phyloP scores from a whole-genome alignment of 2,888 invertebrate species.

The Apantesis nais region DNA sequence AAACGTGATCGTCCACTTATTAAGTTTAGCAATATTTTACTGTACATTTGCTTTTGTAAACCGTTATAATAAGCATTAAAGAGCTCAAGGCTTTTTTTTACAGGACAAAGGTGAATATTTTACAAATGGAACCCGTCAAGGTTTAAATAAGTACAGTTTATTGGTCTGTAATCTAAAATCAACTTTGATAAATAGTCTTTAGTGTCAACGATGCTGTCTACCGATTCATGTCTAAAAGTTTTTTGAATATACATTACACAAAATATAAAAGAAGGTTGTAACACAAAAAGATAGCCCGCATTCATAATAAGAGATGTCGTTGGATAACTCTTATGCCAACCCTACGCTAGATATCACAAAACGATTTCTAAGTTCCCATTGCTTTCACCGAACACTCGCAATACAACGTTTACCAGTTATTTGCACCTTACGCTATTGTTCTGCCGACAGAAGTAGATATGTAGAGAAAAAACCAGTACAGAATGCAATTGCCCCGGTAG shows the following conservation, averaged over 20 bases:
- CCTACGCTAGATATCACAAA: conserved; percentile 55
- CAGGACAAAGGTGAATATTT: not conserved
- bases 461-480: conserved; percentile 23
- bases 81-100: not conserved
- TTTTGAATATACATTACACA: not conserved
- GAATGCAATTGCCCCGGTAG: conserved; percentile 7
- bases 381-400: conserved; percentile 71
- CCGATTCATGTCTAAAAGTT: not conserved
- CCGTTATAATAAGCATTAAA: conserved; percentile 16
- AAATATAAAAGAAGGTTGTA: not conserved
- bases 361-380: conserved; percentile 73
- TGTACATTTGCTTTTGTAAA: conserved; percentile 16
- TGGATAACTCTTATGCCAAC: conserved; percentile 25
- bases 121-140: not conserved
- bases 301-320: not conserved
- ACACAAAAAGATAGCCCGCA: not conserved
- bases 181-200: too few species aligned
- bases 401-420: conserved; percentile 58
- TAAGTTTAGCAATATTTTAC: conserved; percentile 30
- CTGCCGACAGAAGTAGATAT: conserved; percentile 36
- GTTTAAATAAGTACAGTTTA: not conserved
- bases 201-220: not conserved
- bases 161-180: not conserved
- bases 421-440: conserved; percentile 70
- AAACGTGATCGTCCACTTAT: conserved; percentile 39